A percentile compares a stretch with the other conserved stretches of the same genome.
phyloP scores from a whole-genome alignment of 2,888 invertebrate genomes.

The Sisyra nigra region DNA sequence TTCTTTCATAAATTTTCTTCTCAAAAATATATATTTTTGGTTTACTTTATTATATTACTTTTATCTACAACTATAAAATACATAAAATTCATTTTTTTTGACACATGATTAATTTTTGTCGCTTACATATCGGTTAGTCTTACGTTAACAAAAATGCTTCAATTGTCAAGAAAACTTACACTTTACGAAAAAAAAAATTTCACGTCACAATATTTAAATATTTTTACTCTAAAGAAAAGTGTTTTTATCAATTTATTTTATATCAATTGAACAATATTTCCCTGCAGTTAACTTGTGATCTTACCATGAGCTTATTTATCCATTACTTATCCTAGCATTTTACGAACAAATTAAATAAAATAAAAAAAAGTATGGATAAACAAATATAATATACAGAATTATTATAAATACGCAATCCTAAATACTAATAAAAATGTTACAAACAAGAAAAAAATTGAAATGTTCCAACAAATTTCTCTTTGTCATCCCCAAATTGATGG shows the following conservation, averaged over 20 bases:
- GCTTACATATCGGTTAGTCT: not conserved
- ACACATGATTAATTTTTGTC: too few species aligned
- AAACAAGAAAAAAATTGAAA: not conserved
- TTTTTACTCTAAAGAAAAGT: not conserved
- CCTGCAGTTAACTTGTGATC: slow-evolving; percentile 9
- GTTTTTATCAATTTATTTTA: too few species aligned
- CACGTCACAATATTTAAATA: slow-evolving; percentile 1
- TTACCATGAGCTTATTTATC: slow-evolving; percentile 1
- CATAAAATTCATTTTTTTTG: too few species aligned
- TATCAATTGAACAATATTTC: slow-evolving; percentile 1
- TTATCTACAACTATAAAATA: too few species aligned
- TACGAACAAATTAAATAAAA: not conserved
- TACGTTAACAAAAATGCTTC: not conserved
- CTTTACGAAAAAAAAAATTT: not conserved
- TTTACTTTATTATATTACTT: too few species aligned
- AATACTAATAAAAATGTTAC: not conserved
- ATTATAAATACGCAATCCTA: not conserved
- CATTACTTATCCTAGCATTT: too few species aligned
- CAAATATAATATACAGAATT: not conserved
- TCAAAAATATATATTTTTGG: too few species aligned
- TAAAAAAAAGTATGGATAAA: not conserved
- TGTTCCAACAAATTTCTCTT: not conserved
- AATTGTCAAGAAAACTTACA: slow-evolving; percentile 1
- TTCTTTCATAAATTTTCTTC: too few species aligned
- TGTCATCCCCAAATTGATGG: not conserved